These are phyloP conservation scores for Acropternis orthonyx DNA, from an alignment of 2,797 vertebrate genomes.

Conservation along the genomic window DNA sequence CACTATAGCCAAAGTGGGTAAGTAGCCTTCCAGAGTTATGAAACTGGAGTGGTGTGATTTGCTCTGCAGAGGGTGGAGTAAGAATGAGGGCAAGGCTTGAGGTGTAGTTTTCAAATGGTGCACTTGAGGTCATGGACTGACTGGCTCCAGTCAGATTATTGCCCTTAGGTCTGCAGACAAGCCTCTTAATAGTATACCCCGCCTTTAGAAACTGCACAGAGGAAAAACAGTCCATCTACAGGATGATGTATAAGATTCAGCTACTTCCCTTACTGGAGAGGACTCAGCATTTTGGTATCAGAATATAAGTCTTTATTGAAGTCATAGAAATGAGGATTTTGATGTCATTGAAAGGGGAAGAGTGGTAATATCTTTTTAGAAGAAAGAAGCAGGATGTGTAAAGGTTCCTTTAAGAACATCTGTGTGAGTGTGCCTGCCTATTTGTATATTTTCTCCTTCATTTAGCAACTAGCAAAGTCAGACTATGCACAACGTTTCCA, in stretches of 20 bases:
- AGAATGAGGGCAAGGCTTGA: slow-evolving; percentile 55
- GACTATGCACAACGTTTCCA: background rate
- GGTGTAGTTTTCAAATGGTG: slow-evolving; percentile 63
- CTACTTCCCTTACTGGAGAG: background rate
- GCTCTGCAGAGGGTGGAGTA: slow-evolving; percentile 60
- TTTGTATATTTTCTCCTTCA: background rate
- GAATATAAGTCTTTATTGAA: background rate
- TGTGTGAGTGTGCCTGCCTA: background rate
- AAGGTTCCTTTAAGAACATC: background rate
- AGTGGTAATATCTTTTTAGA: background rate
- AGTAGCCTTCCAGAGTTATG: slow-evolving; percentile 1
- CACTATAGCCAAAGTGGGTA: background rate
- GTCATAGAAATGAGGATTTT: background rate
- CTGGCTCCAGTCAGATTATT: slow-evolving; percentile 71
- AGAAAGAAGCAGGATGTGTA: background rate
- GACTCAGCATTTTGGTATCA: background rate
- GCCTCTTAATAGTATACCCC: slow-evolving; percentile 2
- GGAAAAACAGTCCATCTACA: background rate
- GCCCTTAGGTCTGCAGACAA: slow-evolving; percentile 58
- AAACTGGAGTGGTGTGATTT: slow-evolving; percentile 39
- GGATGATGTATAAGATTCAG: background rate
- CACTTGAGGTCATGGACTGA: slow-evolving; percentile 60
- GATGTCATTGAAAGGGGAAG: background rate
- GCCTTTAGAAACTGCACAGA: background rate
- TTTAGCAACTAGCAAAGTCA: slow-evolving; percentile 1